phyloP scores from a whole-genome alignment of 2,888 invertebrate species.

The Theretra japonica region DNA sequence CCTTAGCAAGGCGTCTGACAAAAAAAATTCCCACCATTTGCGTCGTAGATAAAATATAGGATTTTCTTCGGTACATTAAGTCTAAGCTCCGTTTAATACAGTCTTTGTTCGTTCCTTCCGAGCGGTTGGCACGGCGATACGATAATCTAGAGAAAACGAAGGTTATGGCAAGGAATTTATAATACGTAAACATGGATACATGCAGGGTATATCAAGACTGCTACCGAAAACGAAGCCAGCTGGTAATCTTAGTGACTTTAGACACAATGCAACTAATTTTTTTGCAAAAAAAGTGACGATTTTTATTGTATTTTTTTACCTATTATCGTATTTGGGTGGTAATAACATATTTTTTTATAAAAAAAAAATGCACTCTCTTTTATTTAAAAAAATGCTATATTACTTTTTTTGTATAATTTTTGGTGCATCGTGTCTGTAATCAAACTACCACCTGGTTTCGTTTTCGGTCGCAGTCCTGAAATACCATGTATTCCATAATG shows the following conservation, averaged over 20 bases:
- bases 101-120: constrained; percentile 16
- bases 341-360: no score
- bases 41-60: constrained; percentile 8
- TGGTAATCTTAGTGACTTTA: no score
- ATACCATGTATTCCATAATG: no score
- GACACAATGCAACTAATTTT: neutral
- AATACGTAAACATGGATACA: neutral
- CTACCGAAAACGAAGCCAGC: no score
- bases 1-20: neutral
- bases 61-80: constrained; percentile 10
- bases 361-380: no score
- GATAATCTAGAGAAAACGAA: constrained; percentile 14
- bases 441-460: neutral
- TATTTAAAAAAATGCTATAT: no score
- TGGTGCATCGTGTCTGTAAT: neutral
- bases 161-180: neutral
- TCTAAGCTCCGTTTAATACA: constrained; percentile 14
- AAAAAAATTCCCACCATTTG: neutral
- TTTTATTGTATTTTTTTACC: no score
- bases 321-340: no score
- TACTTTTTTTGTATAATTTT: neutral
- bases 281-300: no score
- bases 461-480: neutral
- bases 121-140: constrained; percentile 7
- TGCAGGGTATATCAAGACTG: no score